phyloP scores from a whole-genome alignment of 1,140 invertebrate species.

The Saxidomus purpurata region DNA sequence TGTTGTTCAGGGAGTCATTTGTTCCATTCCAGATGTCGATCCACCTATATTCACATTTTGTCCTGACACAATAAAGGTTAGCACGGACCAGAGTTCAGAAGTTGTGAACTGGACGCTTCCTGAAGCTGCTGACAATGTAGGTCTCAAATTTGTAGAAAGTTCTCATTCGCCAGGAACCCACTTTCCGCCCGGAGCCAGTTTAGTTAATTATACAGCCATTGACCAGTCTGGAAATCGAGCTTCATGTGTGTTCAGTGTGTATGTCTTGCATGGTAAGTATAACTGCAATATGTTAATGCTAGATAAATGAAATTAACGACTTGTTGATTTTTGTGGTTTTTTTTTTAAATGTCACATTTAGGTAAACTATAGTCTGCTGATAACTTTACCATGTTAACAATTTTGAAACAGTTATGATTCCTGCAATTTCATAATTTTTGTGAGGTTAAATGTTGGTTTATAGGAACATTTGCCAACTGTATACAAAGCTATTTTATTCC shows the following conservation, averaged over 20 bases:
- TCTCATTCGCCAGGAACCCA: conserved; percentile 70
- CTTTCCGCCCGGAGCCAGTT: conserved; percentile 71
- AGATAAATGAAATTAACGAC: too few relatives aligned
- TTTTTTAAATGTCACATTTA: too few relatives aligned
- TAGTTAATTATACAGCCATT: conserved; percentile 76
- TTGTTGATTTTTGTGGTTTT: too few relatives aligned
- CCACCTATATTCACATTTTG: conserved; percentile 77
- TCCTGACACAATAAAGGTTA: conserved; percentile 72
- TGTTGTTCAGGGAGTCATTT: too few relatives aligned
- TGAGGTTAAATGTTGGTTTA: too few relatives aligned
- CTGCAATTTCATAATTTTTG: too few relatives aligned
- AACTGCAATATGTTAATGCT: too few relatives aligned
- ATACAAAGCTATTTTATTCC: too few relatives aligned
- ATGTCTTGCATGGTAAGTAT: conserved; percentile 75
- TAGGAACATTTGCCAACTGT: too few relatives aligned
- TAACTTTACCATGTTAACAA: too few relatives aligned
- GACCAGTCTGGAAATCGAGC: conserved; percentile 77
- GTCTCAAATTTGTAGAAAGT: conserved; percentile 52
- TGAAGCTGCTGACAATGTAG: conserved; percentile 75
- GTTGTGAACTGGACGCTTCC: conserved; percentile 74
- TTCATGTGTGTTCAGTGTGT: conserved; percentile 75
- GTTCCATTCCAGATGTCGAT: conserved; percentile 74
- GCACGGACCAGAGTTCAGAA: conserved; percentile 67
- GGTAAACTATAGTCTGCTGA: too few relatives aligned
- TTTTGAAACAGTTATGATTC: too few relatives aligned